These are phyloP conservation scores for Chionodraco myersi DNA, from an alignment of 2,113 vertebrate species.

Conservation along the genomic window DNA sequence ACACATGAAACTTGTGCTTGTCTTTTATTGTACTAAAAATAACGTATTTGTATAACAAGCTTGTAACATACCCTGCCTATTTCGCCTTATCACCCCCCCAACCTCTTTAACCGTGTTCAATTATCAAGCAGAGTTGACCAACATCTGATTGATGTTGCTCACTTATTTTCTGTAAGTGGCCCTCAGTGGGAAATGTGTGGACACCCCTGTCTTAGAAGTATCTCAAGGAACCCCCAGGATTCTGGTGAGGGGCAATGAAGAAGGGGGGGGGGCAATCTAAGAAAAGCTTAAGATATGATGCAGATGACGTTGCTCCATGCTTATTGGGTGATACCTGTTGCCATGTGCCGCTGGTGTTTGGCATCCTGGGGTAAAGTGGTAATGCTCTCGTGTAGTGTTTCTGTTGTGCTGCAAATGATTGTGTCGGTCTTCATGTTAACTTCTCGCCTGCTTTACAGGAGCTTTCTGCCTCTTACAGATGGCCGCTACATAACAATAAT, in stretches of 20 bases:
- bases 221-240: constrained; percentile 30
- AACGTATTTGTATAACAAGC: no score
- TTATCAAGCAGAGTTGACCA: no score
- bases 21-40: no score
- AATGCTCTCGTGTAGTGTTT: constrained; percentile 1
- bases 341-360: constrained; percentile 39
- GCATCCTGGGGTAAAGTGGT: not conserved
- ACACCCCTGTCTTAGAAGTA: no score
- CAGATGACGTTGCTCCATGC: constrained; percentile 55
- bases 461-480: constrained; percentile 12
- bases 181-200: no score
- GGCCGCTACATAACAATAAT: not conserved
- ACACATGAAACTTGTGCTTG: no score
- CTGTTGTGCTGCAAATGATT: constrained; percentile 1
- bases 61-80: no score
- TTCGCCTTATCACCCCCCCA: no score
- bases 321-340: constrained; percentile 29
- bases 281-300: constrained; percentile 25
- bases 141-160: no score
- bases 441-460: constrained; percentile 44
- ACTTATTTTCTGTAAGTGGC: no score
- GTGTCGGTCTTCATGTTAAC: constrained; percentile 22
- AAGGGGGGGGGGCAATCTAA: not conserved
- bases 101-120: no score
- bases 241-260: constrained; percentile 9